Percentiles rank a stretch among this genome's conserved stretches.
Evolutionary conservation across 92 coral and sea anemone species (phyloP).

Genomic region (Virgularia gustaviana): DNA sequence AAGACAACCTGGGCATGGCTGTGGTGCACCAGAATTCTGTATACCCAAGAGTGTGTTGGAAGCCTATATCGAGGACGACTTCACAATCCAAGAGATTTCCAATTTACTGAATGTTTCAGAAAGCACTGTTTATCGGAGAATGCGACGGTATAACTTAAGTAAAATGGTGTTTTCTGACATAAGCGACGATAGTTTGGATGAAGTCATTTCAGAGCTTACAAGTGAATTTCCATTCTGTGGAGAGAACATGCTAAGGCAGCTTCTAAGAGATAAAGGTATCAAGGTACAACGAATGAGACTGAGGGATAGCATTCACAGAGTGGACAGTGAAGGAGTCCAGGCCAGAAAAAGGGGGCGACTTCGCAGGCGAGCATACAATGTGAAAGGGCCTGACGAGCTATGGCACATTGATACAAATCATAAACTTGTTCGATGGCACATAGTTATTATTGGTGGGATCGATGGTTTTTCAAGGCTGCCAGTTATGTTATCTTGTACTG

Average conservation of each 20-base stretch:
- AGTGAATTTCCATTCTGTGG: conserved; percentile 60
- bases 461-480: conserved; percentile 48
- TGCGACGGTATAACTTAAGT: conserved; percentile 47
- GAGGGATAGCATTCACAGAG: conserved; percentile 58
- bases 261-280: conserved; percentile 37
- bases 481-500: conserved; percentile 30
- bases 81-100: conserved; percentile 45
- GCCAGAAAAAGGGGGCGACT: conserved; percentile 44
- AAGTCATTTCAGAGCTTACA: background rate
- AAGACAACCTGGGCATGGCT: too few species aligned
- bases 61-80: conserved; percentile 50
- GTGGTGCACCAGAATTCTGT: too few species aligned
- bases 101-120: conserved; percentile 51
- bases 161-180: background rate
- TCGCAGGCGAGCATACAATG: conserved; percentile 45
- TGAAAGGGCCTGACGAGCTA: conserved; percentile 43
- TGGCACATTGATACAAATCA: conserved; percentile 47
- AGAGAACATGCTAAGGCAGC: conserved; percentile 47
- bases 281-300: conserved; percentile 50
- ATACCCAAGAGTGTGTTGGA: conserved; percentile 15
- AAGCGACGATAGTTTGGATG: background rate
- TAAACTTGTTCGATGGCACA: conserved; percentile 41
- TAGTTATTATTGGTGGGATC: conserved; percentile 41
- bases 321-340: conserved; percentile 51
- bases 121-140: conserved; percentile 56